These are phyloP conservation scores for Drosophila melanica DNA, from an alignment of 1,140 invertebrate genomes.

Conservation along the genomic window DNA sequence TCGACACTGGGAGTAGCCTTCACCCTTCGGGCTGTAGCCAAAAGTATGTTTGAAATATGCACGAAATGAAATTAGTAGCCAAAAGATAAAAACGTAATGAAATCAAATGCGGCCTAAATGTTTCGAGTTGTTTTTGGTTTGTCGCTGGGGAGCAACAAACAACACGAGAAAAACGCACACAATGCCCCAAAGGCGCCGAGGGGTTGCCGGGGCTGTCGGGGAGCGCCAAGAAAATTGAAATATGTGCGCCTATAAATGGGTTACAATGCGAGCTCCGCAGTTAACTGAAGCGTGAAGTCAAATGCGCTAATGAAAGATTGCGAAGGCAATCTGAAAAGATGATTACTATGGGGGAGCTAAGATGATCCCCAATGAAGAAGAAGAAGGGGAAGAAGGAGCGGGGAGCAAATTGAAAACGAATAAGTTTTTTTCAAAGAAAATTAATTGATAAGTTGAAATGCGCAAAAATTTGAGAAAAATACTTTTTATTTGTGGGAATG, in stretches of 20 bases:
- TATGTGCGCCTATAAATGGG: slow-evolving; percentile 74
- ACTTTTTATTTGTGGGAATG: slow-evolving; percentile 14
- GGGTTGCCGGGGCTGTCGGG: neutral
- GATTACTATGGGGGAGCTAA: slow-evolving; percentile 39
- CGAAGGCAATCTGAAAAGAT: slow-evolving; percentile 33
- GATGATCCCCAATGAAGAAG: slow-evolving; percentile 17
- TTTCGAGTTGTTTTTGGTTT: slow-evolving; percentile 52
- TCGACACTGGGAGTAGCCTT: neutral
- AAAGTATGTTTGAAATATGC: slow-evolving; percentile 61
- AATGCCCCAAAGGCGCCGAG: slow-evolving; percentile 7
- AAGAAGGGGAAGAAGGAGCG: too few relatives aligned
- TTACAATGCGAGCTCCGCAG: slow-evolving; percentile 49
- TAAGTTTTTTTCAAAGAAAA: slow-evolving; percentile 28
- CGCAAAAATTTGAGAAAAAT: slow-evolving; percentile 11
- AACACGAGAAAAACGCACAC: slow-evolving; percentile 27
- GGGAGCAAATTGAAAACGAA: slow-evolving; percentile 27
- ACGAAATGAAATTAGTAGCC: slow-evolving; percentile 71
- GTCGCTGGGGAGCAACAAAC: slow-evolving; percentile 51
- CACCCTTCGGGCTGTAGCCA: neutral
- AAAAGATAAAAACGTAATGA: slow-evolving; percentile 82
- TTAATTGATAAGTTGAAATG: slow-evolving; percentile 45
- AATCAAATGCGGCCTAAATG: slow-evolving; percentile 81
- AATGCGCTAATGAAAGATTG: slow-evolving; percentile 59
- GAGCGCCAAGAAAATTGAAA: slow-evolving; percentile 67
- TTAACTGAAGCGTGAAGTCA: slow-evolving; percentile 53